phyloP scores from a whole-genome alignment of 2,113 vertebrate genomes.

The Acrocephalus arundinaceus region DNA sequence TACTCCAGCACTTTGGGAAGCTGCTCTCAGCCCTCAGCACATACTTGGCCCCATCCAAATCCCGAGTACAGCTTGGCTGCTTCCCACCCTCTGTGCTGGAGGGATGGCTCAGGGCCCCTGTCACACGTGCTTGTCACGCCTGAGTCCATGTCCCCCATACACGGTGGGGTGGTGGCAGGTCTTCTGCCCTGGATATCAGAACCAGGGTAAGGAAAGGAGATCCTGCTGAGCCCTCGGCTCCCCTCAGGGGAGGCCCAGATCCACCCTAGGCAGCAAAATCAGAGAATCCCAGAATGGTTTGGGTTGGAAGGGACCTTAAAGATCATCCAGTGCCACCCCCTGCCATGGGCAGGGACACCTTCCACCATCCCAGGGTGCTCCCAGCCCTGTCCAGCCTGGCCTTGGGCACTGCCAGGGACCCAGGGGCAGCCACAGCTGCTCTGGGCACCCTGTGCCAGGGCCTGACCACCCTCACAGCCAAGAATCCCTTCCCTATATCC shows the following conservation, averaged over 20 bases:
- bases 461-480: accelerated
- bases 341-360: not conserved
- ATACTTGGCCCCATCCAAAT: not conserved
- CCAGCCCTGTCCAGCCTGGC: accelerated
- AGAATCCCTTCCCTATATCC: not conserved
- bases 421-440: not conserved
- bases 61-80: not conserved
- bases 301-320: not conserved
- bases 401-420: not conserved
- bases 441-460: not conserved
- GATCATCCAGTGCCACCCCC: accelerated
- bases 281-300: not conserved
- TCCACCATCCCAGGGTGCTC: accelerated
- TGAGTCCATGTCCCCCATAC: accelerated
- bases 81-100: not conserved
- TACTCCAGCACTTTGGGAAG: not conserved
- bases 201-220: not conserved
- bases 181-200: not conserved
- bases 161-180: accelerated
- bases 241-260: not conserved
- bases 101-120: not conserved
- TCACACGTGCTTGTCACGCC: not conserved
- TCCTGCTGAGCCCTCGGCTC: not conserved
- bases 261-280: not conserved
- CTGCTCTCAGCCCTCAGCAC: not conserved